A percentile compares a stretch with the other conserved stretches of the same genome.
These are phyloP conservation scores for Mythimna impura DNA, from an alignment of 2,888 invertebrate genomes.

Conservation along the genomic window DNA sequence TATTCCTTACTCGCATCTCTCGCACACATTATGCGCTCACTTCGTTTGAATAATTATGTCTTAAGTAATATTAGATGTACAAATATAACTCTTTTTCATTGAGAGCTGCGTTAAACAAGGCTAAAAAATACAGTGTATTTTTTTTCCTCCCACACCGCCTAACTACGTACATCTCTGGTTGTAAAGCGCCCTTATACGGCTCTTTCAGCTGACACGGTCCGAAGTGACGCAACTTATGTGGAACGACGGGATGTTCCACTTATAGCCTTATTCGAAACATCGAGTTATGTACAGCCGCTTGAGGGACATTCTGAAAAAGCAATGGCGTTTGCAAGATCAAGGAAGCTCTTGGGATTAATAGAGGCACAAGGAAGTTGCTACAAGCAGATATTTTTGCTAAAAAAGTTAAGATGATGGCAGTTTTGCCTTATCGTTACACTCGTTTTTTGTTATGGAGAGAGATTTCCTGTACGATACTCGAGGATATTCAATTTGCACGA, in stretches of 20 bases:
- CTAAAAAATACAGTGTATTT: background rate
- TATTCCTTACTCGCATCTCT: background rate
- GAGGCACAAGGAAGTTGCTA: conserved; percentile 34
- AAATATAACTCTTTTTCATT: background rate
- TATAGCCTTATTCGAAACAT: conserved; percentile 47
- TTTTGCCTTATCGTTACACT: conserved; percentile 44
- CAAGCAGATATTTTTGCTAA: conserved; percentile 24
- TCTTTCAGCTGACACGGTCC: conserved; percentile 43
- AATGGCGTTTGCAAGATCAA: conserved; percentile 50
- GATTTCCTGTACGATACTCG: conserved; percentile 15
- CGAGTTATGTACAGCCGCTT: conserved; percentile 47
- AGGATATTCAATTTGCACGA: conserved; percentile 18
- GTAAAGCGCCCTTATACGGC: conserved; percentile 14
- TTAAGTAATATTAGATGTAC: too few species aligned
- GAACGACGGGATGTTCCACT: conserved; percentile 27
- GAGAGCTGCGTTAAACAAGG: background rate
- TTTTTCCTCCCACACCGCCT: background rate
- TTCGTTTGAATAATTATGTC: too few species aligned
- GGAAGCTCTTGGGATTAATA: conserved; percentile 57
- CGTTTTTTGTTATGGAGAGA: conserved; percentile 24
- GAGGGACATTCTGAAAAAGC: conserved; percentile 52
- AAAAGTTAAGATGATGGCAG: conserved; percentile 26
- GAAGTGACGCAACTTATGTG: conserved; percentile 43
- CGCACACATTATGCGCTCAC: too few species aligned
- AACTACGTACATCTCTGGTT: background rate